Evolutionary conservation across 2,113 vertebrate genomes (phyloP), one percentile per base, ranked within the genome.

Genomic region (Numida meleagris): DNA sequence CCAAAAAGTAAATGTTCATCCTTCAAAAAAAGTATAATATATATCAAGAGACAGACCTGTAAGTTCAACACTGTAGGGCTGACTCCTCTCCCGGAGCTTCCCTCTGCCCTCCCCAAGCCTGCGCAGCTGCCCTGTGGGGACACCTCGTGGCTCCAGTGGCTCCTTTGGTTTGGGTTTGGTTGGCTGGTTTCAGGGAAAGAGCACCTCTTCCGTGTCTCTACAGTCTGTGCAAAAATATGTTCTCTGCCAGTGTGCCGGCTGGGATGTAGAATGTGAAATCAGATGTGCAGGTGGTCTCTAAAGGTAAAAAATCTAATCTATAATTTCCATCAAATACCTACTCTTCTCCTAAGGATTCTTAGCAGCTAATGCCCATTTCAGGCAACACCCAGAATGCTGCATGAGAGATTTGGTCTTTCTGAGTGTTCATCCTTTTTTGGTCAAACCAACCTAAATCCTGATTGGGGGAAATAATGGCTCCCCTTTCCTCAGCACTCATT

Each of bases 91-190:
- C 45, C 34, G 58, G 40, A 40, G n/a, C 57, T 96, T 83, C 62
- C 34, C 59, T 67, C n/a, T 27, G 70, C 16, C 27, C 42, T 79
- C 9, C 31, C 40, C 36, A 73, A 67, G 48, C 36, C 20, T 4
- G 1, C 58, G 67, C 36, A 68, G 29, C 86, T 97, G 93, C 96
- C 96, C 95, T 95, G 53, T 96, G 92, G 91, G 91, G 97, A 96
- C 98, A 97, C 88, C 98, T 98, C 50, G 93, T 97, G 97, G 97
- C 65, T 82, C 92, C 31, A 86, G 29, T n/a, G 53, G 33, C 85
- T 71, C 19, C 57, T 77, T 67, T 67, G 33, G 2, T 74, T 75
- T 75, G 79, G 50, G 24, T 70, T 42, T 55, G 55, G 75, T 58
- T 57, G 50, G 5, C 48, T 73, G 23, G 12, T 29, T 82, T 45